Base-by-base conservation (phyloP, 2,797 vertebrate genomes). In the Sebastes taczanowskii region DNA sequence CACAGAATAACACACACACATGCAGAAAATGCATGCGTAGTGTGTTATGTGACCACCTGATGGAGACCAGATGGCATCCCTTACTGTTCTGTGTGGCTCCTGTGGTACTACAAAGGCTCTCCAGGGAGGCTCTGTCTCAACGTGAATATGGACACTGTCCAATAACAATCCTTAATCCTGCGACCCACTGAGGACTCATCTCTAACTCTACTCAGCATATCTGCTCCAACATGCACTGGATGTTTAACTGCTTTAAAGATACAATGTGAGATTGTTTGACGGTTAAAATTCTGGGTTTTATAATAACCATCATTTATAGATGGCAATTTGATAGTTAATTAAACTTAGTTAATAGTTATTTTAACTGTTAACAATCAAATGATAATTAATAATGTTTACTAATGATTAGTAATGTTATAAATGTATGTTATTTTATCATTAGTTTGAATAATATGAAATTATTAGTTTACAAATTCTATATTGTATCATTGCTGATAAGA, bases 41-140 rank as follows among this genome's bases (percentile, higher is more conserved):
- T 61, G 81, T 83, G 81, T 65, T 34, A 35, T 71, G 55, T n/a
- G 81, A 75, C 85, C 81, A 71, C 80, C 86, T 84, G 85, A 89
- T 70, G 78, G 72, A 85, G 83, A 78, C 62, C 92, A 94, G 90
- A 92, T 94, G 92, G 92, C 46, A 27, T 62, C 73, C 49, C 84
- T 87, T 61, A 89, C 82, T 86, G 84, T 82, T 90, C 64, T 81
- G 38, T 74, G 65, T 30, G 80, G 71, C 82, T 91, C 79, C 82
- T 84, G 69, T 82, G 81, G 77, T 77, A 85, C 85, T 81, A 86
- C 85, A 89, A 87, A 90, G 88, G 32, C 82, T 88, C 81, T 88
- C 87, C 81, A 53, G 87, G 80, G 87, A 83, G 56, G 32, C 32
- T 62, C 53, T 49, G 53, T 75, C 85, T 38, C 82, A 75, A 73